A percentile compares a stretch with the other conserved stretches of the same genome.
Evolutionary conservation across 2,888 invertebrate genomes (phyloP).

Genomic region (Ferdinandea cuprea): DNA sequence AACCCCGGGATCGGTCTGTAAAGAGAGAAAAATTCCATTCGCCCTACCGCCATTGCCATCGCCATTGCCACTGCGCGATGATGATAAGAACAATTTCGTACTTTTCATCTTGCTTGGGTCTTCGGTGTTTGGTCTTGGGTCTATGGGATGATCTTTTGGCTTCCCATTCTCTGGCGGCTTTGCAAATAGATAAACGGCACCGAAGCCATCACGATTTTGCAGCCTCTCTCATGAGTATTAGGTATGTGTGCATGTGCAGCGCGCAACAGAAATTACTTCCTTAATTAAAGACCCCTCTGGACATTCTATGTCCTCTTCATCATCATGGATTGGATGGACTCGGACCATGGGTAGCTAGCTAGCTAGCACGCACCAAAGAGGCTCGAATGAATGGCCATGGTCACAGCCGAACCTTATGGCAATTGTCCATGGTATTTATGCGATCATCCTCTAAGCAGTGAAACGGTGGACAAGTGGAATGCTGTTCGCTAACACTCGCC

Average conservation of each 20-base stretch:
- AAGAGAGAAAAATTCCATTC: slow-evolving; percentile 34
- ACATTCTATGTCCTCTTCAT: slow-evolving; percentile 68
- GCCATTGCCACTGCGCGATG: slow-evolving; percentile 43
- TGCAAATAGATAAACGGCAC: slow-evolving; percentile 71
- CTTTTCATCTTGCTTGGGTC: no score
- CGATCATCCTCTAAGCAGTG: slow-evolving; percentile 46
- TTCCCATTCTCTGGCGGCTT: slow-evolving; percentile 65
- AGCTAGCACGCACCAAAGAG: slow-evolving; percentile 56
- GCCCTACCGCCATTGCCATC: no score
- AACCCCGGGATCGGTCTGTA: not conserved
- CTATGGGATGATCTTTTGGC: slow-evolving; percentile 70
- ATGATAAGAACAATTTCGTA: slow-evolving; percentile 61
- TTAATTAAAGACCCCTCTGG: slow-evolving; percentile 74
- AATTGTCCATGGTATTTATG: slow-evolving; percentile 59
- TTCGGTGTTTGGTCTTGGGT: no score
- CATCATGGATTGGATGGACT: slow-evolving; percentile 59
- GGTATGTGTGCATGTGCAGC: slow-evolving; percentile 23
- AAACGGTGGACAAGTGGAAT: slow-evolving; percentile 73
- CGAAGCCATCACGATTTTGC: slow-evolving; percentile 64
- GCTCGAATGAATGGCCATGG: slow-evolving; percentile 11
- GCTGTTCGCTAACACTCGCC: slow-evolving; percentile 67
- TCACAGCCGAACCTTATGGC: slow-evolving; percentile 68
- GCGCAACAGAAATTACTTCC: slow-evolving; percentile 68
- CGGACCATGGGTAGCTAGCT: slow-evolving; percentile 41
- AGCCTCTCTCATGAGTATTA: slow-evolving; percentile 2